phyloP scores from a whole-genome alignment of 1,140 invertebrate species.

The Ooceraea biroi region DNA sequence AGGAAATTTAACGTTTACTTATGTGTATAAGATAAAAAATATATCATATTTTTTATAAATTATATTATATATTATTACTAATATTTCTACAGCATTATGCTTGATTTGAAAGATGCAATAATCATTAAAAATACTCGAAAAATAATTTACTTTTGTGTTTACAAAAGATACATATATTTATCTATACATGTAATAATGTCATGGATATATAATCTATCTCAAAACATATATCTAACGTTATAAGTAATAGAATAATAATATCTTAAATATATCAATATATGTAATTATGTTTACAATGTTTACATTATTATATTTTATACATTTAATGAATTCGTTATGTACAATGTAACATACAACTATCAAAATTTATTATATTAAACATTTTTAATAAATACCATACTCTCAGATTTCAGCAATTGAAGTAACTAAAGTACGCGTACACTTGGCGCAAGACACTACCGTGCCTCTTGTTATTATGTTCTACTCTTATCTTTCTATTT shows the following conservation, averaged over 20 bases:
- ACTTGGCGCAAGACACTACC: too few species aligned
- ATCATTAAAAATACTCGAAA: background rate
- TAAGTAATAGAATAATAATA: background rate
- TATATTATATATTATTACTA: background rate
- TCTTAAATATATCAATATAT: slow-evolving; percentile 19
- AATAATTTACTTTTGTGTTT: background rate
- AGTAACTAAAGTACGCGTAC: background rate
- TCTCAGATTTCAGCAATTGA: background rate
- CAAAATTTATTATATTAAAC: slow-evolving; percentile 5
- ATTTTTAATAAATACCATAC: background rate
- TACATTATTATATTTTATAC: slow-evolving; percentile 22
- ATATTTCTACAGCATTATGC: background rate
- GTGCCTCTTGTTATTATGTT: slow-evolving; percentile 4
- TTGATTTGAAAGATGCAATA: background rate
- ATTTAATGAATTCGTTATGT: background rate
- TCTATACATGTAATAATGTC: background rate
- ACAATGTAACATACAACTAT: background rate
- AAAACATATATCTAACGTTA: background rate
- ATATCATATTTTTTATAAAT: background rate
- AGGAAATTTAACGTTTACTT: slow-evolving; percentile 14
- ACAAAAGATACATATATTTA: background rate
- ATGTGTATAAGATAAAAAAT: background rate
- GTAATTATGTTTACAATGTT: background rate
- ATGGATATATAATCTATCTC: background rate
- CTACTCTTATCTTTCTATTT: slow-evolving; percentile 6